These are phyloP conservation scores for Neoseiulus cucumeris DNA, from an alignment of 1,140 invertebrate genomes.

Conservation along the genomic window DNA sequence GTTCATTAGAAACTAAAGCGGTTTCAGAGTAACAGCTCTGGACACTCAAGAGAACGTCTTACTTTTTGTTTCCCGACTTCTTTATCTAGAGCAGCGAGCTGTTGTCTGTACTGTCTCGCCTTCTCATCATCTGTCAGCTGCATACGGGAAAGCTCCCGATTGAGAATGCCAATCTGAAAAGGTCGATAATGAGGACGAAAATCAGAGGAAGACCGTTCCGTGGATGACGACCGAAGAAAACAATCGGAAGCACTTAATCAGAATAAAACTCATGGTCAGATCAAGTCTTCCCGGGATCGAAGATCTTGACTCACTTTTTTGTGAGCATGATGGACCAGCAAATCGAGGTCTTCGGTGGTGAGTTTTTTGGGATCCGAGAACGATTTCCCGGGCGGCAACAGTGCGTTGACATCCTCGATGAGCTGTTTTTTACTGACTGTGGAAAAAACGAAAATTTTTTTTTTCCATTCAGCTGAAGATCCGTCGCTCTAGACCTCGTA, in stretches of 20 bases:
- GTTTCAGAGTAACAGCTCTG: no score
- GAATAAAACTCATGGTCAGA: no score
- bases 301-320: background rate
- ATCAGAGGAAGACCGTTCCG: no score
- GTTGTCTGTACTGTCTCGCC: background rate
- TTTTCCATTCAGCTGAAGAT: background rate
- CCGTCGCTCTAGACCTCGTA: background rate
- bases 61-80: background rate
- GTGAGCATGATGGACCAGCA: background rate
- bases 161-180: background rate
- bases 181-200: no score
- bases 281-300: no score
- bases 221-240: no score
- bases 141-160: background rate
- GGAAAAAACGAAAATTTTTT: background rate
- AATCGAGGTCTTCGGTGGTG: background rate
- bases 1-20: no score
- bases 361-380: background rate
- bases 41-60: background rate
- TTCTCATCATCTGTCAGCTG: background rate
- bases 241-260: no score
- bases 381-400: background rate
- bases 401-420: constrained; percentile 1
- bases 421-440: background rate
- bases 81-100: background rate